A percentile compares a stretch with the other conserved stretches of the same genome.
These are phyloP conservation scores for Mormyrus iriodes DNA, from an alignment of 2,113 vertebrate species.

Conservation along the genomic window DNA sequence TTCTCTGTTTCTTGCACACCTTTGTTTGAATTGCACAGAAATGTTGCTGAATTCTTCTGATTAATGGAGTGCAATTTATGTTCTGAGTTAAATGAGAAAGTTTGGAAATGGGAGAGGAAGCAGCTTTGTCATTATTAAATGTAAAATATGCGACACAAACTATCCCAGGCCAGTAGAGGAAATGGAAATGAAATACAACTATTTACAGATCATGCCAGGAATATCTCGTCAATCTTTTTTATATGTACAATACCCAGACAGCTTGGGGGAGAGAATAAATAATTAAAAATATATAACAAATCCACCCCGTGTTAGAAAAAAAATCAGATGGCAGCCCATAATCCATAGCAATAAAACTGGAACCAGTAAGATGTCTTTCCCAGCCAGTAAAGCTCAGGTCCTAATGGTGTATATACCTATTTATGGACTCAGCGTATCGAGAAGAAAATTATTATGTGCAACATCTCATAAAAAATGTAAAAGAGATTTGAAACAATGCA, in stretches of 20 bases:
- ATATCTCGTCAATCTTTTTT: background rate
- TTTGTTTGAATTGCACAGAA: background rate
- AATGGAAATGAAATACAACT: background rate
- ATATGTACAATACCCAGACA: background rate
- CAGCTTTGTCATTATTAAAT: background rate
- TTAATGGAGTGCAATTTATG: background rate
- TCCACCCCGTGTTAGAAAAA: background rate
- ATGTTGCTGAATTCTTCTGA: background rate
- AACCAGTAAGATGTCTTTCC: background rate
- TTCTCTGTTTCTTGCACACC: background rate
- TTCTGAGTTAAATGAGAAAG: background rate
- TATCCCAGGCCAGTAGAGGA: background rate
- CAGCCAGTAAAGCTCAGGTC: background rate
- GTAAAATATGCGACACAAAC: background rate
- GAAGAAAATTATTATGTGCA: constrained; percentile 78
- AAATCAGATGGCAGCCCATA: background rate
- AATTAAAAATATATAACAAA: background rate
- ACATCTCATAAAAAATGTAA: constrained; percentile 66
- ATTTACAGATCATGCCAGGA: background rate
- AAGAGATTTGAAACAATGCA: constrained; percentile 61
- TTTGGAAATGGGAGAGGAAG: background rate
- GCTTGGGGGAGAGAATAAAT: background rate
- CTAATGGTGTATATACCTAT: constrained; percentile 10
- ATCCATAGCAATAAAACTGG: background rate
- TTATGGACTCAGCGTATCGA: constrained; percentile 56